Percentiles rank a stretch among this genome's conserved stretches.
These are phyloP conservation scores for Protobothrops mucrosquamatus DNA, from an alignment of 2,113 vertebrate species.

Conservation along the genomic window DNA sequence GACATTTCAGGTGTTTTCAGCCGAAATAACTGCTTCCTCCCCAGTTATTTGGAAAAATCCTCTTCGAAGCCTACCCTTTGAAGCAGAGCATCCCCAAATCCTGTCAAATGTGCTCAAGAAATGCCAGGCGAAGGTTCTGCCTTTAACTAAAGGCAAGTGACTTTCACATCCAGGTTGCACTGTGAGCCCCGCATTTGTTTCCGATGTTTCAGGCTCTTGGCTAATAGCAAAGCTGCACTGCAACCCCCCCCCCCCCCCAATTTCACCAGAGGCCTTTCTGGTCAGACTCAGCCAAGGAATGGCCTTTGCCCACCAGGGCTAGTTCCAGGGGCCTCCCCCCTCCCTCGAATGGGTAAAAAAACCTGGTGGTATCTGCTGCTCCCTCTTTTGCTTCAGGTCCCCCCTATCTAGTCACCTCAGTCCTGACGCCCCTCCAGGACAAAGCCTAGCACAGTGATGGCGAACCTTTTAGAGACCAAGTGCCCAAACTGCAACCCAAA, in stretches of 20 bases:
- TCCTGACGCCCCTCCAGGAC: fast-evolving
- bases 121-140: background rate
- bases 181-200: background rate
- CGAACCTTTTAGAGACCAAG: no score
- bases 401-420: background rate
- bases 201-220: background rate
- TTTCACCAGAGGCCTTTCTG: background rate
- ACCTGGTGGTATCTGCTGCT: background rate
- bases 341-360: background rate
- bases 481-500: no score
- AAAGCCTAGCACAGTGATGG: background rate
- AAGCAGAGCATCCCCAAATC: background rate
- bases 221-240: background rate
- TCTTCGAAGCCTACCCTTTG: background rate
- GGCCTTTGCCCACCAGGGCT: background rate
- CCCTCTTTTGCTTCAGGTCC: background rate
- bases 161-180: background rate
- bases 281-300: no score
- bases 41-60: background rate
- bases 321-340: background rate
- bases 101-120: background rate
- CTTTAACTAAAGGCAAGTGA: background rate
- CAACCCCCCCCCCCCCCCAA: background rate
- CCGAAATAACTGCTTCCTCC: background rate
- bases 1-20: background rate